Percentiles rank a stretch among this genome's conserved stretches.
Conservation (phyloP, 2,797 vertebrate genomes). For the Paguma larvata region DNA sequence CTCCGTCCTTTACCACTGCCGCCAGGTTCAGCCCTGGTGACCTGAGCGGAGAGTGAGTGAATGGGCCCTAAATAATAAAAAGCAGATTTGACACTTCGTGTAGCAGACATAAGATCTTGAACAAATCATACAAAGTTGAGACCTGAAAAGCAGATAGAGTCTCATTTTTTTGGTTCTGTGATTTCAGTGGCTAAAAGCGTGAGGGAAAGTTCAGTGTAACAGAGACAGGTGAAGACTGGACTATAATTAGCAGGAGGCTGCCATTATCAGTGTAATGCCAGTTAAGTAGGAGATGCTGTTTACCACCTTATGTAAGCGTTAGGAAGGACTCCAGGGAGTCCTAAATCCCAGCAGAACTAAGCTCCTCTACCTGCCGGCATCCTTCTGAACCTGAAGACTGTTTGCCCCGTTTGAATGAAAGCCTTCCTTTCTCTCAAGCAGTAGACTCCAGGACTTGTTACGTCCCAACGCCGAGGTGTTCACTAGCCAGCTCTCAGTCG, state of each 20-base stretch:
- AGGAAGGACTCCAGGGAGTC: not conserved
- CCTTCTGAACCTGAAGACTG: not conserved
- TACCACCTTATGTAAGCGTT: constrained; percentile 49
- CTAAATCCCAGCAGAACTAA: not conserved
- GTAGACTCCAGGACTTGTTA: not conserved
- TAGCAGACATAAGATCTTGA: not conserved
- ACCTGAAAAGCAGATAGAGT: not conserved
- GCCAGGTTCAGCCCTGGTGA: not conserved
- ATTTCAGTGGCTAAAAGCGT: constrained; percentile 14
- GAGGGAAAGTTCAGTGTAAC: constrained; percentile 36
- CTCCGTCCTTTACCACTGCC: not conserved
- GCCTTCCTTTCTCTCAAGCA: not conserved
- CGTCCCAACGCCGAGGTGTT: not conserved
- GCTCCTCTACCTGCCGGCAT: not conserved
- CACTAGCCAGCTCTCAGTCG: not conserved
- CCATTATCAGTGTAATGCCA: constrained; percentile 57
- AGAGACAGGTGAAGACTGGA: not conserved
- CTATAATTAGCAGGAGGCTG: constrained; percentile 58
- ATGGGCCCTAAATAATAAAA: not conserved
- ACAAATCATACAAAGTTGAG: not conserved
- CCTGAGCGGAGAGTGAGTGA: not conserved
- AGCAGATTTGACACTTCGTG: constrained; percentile 18
- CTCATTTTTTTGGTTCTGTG: constrained; percentile 58
- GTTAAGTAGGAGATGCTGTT: constrained; percentile 8
- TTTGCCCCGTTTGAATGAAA: not conserved